phyloP scores from a whole-genome alignment of 1,140 invertebrate genomes.

The Bathynomus jamesi region DNA sequence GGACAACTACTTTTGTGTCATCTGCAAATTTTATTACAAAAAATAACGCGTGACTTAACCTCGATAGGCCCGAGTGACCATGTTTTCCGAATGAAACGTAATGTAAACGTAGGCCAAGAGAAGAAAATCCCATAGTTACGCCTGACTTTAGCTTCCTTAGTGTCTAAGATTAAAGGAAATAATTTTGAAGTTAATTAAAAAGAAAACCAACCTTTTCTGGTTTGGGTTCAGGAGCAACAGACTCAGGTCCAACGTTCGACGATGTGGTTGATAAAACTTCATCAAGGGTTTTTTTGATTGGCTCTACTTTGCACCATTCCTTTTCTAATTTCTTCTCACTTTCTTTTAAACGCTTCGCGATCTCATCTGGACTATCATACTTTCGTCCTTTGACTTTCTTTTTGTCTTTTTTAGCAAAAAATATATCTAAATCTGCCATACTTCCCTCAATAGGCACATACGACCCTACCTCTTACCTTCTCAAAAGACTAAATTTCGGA shows the following conservation, averaged over 20 bases:
- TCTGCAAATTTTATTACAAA: no score
- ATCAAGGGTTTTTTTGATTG: background rate
- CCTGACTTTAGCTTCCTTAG: background rate
- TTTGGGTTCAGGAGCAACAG: background rate
- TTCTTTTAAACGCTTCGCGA: constrained; percentile 31
- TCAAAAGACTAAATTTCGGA: no score
- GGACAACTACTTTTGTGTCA: no score
- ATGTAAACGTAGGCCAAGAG: no score
- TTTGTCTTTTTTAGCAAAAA: constrained; percentile 34
- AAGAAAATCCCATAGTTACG: background rate
- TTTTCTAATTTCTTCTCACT: constrained; percentile 28
- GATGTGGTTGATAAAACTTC: background rate
- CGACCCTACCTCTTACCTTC: no score
- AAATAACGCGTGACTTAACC: no score
- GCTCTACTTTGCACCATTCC: background rate
- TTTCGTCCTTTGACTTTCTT: constrained; percentile 37
- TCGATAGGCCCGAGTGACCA: no score
- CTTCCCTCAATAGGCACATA: background rate
- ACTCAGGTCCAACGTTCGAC: background rate
- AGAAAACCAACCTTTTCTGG: background rate
- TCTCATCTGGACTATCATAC: constrained; percentile 31
- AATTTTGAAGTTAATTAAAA: background rate
- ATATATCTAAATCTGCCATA: constrained; percentile 34
- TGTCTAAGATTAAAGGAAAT: background rate
- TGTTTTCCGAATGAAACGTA: no score